Percentiles rank a stretch among this genome's conserved stretches.
These are phyloP conservation scores for Volucella inanis DNA, from an alignment of 2,888 invertebrate genomes.

Conservation along the genomic window DNA sequence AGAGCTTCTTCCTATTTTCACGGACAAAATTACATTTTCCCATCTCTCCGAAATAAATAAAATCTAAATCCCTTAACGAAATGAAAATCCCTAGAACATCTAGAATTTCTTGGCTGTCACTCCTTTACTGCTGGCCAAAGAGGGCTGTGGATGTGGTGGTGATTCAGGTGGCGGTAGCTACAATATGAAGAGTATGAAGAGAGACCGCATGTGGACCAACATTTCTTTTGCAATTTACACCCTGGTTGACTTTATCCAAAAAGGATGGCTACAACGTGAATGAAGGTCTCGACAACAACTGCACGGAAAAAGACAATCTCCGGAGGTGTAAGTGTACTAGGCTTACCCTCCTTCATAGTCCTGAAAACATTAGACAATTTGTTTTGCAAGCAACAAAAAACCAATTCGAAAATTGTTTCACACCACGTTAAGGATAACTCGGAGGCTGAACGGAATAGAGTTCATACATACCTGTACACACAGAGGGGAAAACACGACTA, in stretches of 20 bases:
- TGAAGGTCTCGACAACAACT: background rate
- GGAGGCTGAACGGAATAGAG: background rate
- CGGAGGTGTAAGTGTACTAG: background rate
- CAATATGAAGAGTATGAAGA: too few relatives aligned
- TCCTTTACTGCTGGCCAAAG: background rate
- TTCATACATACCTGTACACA: background rate
- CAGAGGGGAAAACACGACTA: too few relatives aligned
- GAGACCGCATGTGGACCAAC: conserved; percentile 15
- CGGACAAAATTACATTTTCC: background rate
- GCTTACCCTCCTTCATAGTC: too few relatives aligned
- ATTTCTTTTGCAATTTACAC: conserved; percentile 35
- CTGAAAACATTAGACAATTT: too few relatives aligned
- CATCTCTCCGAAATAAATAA: background rate
- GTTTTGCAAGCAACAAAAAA: background rate
- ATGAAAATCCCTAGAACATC: conserved; percentile 22
- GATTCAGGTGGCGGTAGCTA: too few relatives aligned
- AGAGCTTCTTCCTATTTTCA: background rate
- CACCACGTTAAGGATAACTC: conserved; percentile 33
- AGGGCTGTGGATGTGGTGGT: background rate
- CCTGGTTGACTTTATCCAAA: conserved; percentile 3
- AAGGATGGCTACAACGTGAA: conserved; percentile 14
- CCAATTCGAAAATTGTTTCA: conserved; percentile 35
- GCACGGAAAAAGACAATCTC: conserved; percentile 38
- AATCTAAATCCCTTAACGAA: conserved; percentile 15
- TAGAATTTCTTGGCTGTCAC: conserved; percentile 28